These are phyloP conservation scores for Neodontobutis hainanensis DNA, from an alignment of 2,113 vertebrate genomes.

Conservation along the genomic window DNA sequence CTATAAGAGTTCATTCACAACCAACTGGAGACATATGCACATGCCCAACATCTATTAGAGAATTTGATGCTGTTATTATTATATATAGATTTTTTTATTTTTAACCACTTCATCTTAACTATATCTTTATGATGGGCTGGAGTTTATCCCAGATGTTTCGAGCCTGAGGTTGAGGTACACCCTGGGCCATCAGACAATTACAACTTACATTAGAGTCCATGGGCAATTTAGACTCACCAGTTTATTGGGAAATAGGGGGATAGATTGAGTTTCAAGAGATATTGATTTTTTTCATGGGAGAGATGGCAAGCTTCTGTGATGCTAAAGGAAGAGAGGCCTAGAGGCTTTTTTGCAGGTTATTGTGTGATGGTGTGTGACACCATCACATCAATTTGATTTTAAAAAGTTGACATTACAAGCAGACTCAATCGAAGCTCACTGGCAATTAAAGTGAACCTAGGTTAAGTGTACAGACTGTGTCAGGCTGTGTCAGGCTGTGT, in stretches of 20 bases:
- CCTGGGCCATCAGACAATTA: not conserved
- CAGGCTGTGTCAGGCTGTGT: too few species aligned
- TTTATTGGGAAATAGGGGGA: not conserved
- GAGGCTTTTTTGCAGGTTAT: too few species aligned
- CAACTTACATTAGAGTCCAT: not conserved
- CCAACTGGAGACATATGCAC: conserved; percentile 17
- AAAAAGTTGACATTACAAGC: not conserved
- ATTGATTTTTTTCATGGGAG: too few species aligned
- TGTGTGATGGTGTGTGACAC: too few species aligned
- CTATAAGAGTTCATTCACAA: conserved; percentile 10
- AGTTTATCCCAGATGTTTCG: conserved; percentile 4
- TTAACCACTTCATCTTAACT: too few species aligned
- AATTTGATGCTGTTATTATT: conserved; percentile 6
- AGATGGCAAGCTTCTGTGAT: too few species aligned
- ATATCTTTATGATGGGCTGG: not conserved
- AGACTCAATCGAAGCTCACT: conserved; percentile 21
- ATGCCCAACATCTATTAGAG: conserved; percentile 8
- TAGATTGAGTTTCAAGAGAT: too few species aligned
- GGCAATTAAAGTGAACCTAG: conserved; percentile 31
- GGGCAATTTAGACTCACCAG: not conserved
- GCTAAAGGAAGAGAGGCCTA: too few species aligned
- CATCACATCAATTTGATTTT: not conserved
- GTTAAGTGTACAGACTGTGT: conserved; percentile 40
- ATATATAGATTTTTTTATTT: not conserved
- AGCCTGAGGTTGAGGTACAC: not conserved